Evolutionary conservation across 2,113 vertebrate genomes (phyloP), one percentile per base, ranked within the genome.

Genomic region (Tachuris rubrigastra): DNA sequence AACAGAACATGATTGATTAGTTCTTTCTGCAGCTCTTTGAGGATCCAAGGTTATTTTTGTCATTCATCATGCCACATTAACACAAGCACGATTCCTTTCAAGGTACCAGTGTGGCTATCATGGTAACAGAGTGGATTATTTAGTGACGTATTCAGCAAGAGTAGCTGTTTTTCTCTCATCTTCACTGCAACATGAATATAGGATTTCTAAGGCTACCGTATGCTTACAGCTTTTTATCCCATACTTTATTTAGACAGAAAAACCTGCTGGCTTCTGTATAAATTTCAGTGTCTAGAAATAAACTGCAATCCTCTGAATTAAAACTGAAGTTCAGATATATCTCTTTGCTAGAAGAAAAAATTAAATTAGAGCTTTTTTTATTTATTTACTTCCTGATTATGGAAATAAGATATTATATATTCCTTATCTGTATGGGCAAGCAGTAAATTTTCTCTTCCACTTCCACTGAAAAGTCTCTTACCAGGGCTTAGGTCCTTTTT

Each of bases 281-380:
- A 92, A 92, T 92, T 95, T 89, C 89, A 85, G 52, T n/a, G 41
- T 60, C 93, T 87, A 66, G 89, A 94, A 96, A 97, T 96, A 95
- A 91, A 76, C 56, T 92, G 69, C 84, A 78, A 14, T 92, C 42
- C 59, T 94, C 59, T 89, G 66, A 71, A 81, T n/a, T 80, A 76
- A 94, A 95, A 59, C 41, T 28, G 52, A 44, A 75, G 31, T 87
- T 93, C 52, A 72, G 49, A 72, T 84, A 8, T 27, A 47, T 55
- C 28, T 78, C 80, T 87, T 56, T 69, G 22, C 69, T 53, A 78
- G 33, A 69, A 62, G 35, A 78, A 89, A 87, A 60, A 71, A 55
- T 67, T n/a, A 25, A 90, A 72, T 30, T 4, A 53, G 18, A 62
- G 14, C 15, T 18, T 42, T 59, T 39, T 13, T 62, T 68, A 73